A percentile compares a stretch with the other conserved stretches of the same genome.
These are phyloP conservation scores for Leucania comma DNA, from an alignment of 2,888 invertebrate species.

Conservation along the genomic window DNA sequence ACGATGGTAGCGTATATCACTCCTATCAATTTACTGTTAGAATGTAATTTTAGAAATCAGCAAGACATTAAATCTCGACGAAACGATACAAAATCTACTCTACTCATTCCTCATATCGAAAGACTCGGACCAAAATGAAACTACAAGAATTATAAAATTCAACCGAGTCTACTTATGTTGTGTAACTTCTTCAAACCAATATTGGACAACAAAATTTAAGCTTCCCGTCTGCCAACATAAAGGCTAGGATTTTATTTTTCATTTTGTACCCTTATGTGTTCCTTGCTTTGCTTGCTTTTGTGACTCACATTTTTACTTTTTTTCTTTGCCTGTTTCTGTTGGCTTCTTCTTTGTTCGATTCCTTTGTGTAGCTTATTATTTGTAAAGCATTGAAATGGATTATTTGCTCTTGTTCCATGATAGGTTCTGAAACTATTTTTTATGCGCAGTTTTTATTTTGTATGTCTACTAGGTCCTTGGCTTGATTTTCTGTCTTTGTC, in stretches of 20 bases:
- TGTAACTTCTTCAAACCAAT: conserved; percentile 51
- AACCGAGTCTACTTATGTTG: conserved; percentile 29
- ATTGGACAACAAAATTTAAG: conserved; percentile 56
- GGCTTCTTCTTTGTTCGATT: conserved; percentile 36
- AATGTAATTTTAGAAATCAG: neutral
- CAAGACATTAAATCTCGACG: neutral
- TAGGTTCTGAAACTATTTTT: conserved; percentile 9
- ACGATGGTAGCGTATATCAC: neutral
- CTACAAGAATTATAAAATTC: conserved; percentile 17
- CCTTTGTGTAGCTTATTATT: conserved; percentile 46
- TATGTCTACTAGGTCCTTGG: neutral
- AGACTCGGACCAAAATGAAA: conserved; percentile 9
- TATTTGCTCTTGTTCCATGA: conserved; percentile 28
- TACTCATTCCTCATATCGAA: conserved; percentile 2
- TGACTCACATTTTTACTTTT: conserved; percentile 45
- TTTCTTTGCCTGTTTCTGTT: conserved; percentile 32
- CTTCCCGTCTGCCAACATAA: conserved; percentile 39
- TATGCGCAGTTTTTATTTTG: conserved; percentile 1
- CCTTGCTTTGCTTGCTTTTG: conserved; percentile 57
- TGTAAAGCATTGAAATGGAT: conserved; percentile 40
- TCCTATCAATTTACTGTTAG: neutral
- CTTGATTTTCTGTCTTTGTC: neutral
- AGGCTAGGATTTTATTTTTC: conserved; percentile 49
- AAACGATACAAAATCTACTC: neutral
- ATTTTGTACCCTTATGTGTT: conserved; percentile 47